Base-by-base conservation (phyloP, 2,113 vertebrate genomes). In the Colistium nudipinnis region DNA sequence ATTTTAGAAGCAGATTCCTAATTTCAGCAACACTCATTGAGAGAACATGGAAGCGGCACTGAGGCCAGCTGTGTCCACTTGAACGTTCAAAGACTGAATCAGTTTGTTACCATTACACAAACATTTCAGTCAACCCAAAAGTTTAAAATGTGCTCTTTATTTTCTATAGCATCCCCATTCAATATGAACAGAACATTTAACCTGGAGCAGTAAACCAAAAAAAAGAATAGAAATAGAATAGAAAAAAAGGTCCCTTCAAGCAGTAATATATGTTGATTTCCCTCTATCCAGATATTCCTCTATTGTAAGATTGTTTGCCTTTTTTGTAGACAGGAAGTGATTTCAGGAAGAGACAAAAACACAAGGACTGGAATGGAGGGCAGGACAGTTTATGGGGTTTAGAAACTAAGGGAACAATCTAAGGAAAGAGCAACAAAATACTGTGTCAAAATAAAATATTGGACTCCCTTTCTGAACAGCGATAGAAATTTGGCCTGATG, bases 151-250 rank as follows among this genome's bases (percentile, higher is more conserved):
- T 54, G 52, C 57, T 79, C 38, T 56, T 56, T 12, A 22, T 49
- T 70, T 62, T 41, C 27, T 36, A 49, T 16, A 35, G 30, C 16
- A 22, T 22, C 47, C 4, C 48, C 51, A 85, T 87, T 83, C 75
- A 84, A 68, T 81, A 81, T 74, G 54, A 84, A 84, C 61, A 80
- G 45, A 80, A 59, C 57, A 54, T 24, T 76, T n/a, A n/a, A n/a
- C n/a, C 24, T 13, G 27, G 33, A 73, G 41, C 12, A 20, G 10
- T 36, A 9, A 33, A 36, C 3, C 12, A 53, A 24, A 67, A 62
- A 59, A 3, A 35, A 7, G 22, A 22, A 22, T 22, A 5, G 8
- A 27, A 49, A 25, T 9, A 45, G 65, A 76, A 30, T n/a, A 47
- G n/a, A n/a, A n/a, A n/a, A n/a, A n/a, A n/a, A n/a, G 11, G 53